Evolutionary conservation across 1,140 invertebrate species (phyloP).

Genomic region (Brachionus manjavacas): DNA sequence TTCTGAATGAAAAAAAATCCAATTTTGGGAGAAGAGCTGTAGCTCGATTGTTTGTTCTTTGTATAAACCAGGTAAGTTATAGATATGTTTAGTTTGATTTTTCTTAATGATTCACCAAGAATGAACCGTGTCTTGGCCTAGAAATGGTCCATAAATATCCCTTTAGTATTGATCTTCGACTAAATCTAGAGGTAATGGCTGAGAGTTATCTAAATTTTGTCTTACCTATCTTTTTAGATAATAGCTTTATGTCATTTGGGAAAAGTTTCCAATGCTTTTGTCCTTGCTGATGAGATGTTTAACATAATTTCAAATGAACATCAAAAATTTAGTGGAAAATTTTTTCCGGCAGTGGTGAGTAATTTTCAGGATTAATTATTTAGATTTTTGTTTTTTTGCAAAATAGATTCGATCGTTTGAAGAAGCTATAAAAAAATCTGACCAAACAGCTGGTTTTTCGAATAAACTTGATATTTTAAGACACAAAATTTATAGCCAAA

Average conservation of each 20-base stretch:
- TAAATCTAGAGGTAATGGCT: slow-evolving; percentile 14
- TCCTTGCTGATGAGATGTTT: slow-evolving; percentile 27
- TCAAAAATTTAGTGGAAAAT: slow-evolving; percentile 14
- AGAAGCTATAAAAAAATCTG: background rate
- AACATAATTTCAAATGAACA: background rate
- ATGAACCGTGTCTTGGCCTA: background rate
- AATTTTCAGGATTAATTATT: background rate
- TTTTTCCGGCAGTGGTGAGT: slow-evolving; percentile 15
- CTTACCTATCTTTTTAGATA: background rate
- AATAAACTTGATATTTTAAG: background rate
- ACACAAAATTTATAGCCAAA: background rate
- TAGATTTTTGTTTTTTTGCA: background rate
- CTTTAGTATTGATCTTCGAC: background rate
- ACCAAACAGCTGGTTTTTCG: background rate
- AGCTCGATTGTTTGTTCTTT: background rate
- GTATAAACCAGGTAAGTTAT: background rate
- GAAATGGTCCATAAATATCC: background rate
- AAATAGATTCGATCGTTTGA: background rate
- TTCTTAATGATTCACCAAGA: background rate
- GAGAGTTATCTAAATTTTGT: background rate
- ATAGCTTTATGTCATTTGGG: slow-evolving; percentile 17
- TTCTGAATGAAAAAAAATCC: slow-evolving; percentile 4
- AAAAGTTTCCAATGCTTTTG: slow-evolving; percentile 1
- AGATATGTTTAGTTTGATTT: background rate
- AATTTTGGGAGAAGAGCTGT: slow-evolving; percentile 3